Percentiles rank a stretch among this genome's conserved stretches.
Conservation (phyloP, 2,888 invertebrate species). For the Spodoptera littoralis region DNA sequence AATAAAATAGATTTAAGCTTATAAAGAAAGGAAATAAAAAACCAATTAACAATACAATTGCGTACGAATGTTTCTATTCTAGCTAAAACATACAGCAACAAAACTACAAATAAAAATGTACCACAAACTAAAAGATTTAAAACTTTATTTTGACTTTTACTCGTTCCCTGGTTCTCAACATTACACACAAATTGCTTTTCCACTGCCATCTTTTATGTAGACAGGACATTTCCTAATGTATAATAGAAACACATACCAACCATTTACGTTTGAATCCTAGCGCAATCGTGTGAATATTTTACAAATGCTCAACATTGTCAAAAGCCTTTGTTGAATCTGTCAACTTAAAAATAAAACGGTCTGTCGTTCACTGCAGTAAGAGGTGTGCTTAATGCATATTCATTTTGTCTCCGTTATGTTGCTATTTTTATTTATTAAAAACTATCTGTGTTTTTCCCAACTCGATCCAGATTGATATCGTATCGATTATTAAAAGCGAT, state of each 20-base stretch:
- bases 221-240: slow-evolving; percentile 15
- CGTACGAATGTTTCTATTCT: slow-evolving; percentile 1
- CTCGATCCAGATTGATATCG: too few relatives aligned
- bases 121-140: slow-evolving; percentile 34
- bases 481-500: too few relatives aligned
- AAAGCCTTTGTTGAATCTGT: slow-evolving; percentile 3
- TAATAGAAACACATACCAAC: not conserved
- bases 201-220: slow-evolving; percentile 34
- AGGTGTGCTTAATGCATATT: too few relatives aligned
- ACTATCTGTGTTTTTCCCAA: too few relatives aligned
- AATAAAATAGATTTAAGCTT: too few relatives aligned
- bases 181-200: slow-evolving; percentile 42
- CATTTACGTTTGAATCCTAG: not conserved
- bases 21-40: too few relatives aligned
- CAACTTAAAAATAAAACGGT: too few relatives aligned
- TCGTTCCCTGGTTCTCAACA: slow-evolving; percentile 41
- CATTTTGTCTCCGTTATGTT: too few relatives aligned
- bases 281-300: not conserved
- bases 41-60: too few relatives aligned
- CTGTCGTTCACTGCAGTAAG: too few relatives aligned
- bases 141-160: slow-evolving; percentile 35
- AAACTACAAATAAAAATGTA: slow-evolving; percentile 19
- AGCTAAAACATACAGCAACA: slow-evolving; percentile 13
- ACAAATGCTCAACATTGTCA: not conserved
- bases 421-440: too few relatives aligned